These are phyloP conservation scores for Selene dorsalis DNA, from an alignment of 2,797 vertebrate genomes.

Conservation along the genomic window DNA sequence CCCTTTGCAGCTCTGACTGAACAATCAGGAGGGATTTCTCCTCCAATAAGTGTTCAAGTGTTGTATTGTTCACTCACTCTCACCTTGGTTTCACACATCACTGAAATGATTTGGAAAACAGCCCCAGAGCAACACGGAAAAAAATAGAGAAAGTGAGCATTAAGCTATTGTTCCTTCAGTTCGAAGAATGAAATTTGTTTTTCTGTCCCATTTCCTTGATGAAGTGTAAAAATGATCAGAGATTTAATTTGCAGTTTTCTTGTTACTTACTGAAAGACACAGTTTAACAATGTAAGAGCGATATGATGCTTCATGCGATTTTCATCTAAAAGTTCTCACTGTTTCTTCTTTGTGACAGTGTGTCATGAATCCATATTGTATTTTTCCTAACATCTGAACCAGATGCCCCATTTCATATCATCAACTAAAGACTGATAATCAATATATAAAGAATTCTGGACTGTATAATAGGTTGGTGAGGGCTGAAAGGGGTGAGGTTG, in stretches of 20 bases:
- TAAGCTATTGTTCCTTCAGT: conserved; percentile 5
- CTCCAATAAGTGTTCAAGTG: conserved; percentile 28
- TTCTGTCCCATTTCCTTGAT: neutral
- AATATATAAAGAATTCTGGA: neutral
- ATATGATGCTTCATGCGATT: neutral
- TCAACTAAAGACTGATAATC: neutral
- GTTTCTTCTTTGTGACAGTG: neutral
- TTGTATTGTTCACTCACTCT: conserved; percentile 52
- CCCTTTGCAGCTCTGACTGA: conserved; percentile 50
- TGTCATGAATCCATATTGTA: no score
- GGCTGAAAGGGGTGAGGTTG: no score
- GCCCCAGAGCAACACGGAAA: conserved; percentile 4
- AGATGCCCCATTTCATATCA: no score
- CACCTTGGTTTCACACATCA: conserved; percentile 52
- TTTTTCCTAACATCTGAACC: no score
- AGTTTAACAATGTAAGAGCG: neutral
- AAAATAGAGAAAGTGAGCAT: conserved; percentile 11
- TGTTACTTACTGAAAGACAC: conserved; percentile 9
- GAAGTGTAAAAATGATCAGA: conserved; percentile 2
- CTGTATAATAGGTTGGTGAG: no score
- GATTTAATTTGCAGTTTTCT: neutral
- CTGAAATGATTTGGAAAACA: conserved; percentile 30
- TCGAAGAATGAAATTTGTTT: neutral
- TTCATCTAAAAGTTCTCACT: no score
- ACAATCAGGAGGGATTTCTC: conserved; percentile 55